Evolutionary conservation across 2,797 vertebrate species (phyloP).

Genomic region (Notolabrus celidotus): DNA sequence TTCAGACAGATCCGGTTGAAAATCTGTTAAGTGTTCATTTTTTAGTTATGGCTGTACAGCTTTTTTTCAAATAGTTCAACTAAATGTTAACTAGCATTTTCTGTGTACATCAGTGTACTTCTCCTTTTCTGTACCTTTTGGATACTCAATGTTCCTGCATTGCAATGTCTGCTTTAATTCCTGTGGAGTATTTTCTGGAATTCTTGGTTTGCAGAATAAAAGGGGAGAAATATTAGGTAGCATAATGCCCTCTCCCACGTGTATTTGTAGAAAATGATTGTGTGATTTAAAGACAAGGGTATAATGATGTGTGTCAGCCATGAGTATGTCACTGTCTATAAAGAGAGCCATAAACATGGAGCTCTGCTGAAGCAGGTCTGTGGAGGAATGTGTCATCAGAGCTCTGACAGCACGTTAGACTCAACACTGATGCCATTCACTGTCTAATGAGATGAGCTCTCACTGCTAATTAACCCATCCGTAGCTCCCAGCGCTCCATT

Average conservation of each 20-base stretch:
- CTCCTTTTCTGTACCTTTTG: no score
- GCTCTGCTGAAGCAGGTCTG: conserved; percentile 59
- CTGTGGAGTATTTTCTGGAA: background rate
- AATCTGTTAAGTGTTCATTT: background rate
- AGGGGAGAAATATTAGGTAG: background rate
- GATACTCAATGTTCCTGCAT: no score
- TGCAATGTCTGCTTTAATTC: no score
- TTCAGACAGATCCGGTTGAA: background rate
- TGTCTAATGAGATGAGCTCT: conserved; percentile 85
- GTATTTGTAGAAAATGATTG: conserved; percentile 7
- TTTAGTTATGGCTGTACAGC: no score
- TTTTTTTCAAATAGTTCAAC: no score
- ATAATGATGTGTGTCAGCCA: conserved; percentile 26
- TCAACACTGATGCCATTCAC: conserved; percentile 67
- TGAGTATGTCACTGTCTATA: conserved; percentile 47
- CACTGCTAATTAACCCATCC: conserved; percentile 84
- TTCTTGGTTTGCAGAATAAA: background rate
- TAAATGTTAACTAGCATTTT: no score
- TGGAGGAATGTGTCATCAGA: conserved; percentile 74
- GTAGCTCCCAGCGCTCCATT: conserved; percentile 81
- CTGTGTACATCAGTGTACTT: no score
- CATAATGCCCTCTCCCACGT: conserved; percentile 13
- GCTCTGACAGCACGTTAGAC: conserved; percentile 64
- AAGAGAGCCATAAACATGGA: conserved; percentile 45
- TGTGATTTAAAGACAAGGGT: conserved; percentile 9